phyloP scores from a whole-genome alignment of 1,140 invertebrate genomes.

The Euura saliciscinereae region DNA sequence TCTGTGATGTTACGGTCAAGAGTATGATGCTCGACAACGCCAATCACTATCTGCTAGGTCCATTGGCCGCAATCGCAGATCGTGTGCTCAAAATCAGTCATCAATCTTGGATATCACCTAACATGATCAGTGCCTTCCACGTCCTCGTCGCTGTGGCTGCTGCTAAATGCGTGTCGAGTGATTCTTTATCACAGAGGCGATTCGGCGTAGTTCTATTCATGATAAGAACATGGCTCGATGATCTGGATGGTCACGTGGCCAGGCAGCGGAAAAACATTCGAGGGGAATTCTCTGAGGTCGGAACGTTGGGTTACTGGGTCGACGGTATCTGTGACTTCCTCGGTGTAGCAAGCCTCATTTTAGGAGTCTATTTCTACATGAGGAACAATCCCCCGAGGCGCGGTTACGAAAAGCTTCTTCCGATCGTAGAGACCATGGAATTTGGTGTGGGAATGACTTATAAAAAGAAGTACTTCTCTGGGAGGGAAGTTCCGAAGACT shows the following conservation, averaged over 20 bases:
- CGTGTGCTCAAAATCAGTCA: conserved; percentile 67
- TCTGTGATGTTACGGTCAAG: conserved; percentile 78
- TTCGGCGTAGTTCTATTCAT: conserved; percentile 77
- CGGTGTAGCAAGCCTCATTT: conserved; percentile 71
- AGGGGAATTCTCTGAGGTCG: conserved; percentile 75
- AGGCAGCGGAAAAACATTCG: conserved; percentile 70
- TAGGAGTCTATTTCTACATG: conserved; percentile 69
- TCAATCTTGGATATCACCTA: conserved; percentile 72
- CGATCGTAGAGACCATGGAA: conserved; percentile 56
- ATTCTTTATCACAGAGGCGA: conserved; percentile 69
- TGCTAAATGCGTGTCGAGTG: conserved; percentile 72
- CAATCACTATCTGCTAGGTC: conserved; percentile 79
- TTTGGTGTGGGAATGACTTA: conserved; percentile 62
- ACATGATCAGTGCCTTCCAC: conserved; percentile 78
- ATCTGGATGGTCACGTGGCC: conserved; percentile 80
- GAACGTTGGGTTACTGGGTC: conserved; percentile 73
- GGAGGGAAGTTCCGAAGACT: conserved; percentile 66
- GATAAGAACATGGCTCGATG: conserved; percentile 77
- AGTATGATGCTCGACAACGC: conserved; percentile 76
- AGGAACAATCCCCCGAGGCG: conserved; percentile 71
- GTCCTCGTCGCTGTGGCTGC: conserved; percentile 73
- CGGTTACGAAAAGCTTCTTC: conserved; percentile 68
- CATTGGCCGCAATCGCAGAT: conserved; percentile 70
- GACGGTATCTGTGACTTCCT: conserved; percentile 77
- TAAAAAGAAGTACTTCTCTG: conserved; percentile 68